Percentiles rank a stretch among this genome's conserved stretches.
Conservation (phyloP, 2,888 invertebrate species). For the Dorcus parallelipipedus region DNA sequence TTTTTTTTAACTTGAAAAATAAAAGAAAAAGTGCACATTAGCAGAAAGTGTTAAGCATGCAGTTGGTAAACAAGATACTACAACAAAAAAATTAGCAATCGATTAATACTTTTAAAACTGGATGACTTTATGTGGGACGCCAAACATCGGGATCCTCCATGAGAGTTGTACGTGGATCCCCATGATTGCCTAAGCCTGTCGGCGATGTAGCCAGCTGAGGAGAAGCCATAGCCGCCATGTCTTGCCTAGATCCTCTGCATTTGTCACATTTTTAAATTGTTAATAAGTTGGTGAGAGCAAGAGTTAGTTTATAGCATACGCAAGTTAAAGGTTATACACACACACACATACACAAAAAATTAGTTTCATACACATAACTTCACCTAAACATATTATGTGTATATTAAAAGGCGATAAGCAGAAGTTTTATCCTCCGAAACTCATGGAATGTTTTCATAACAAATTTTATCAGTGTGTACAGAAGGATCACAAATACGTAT, state of each 20-base stretch:
- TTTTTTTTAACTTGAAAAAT: too few species aligned
- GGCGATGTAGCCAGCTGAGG: slow-evolving; percentile 60
- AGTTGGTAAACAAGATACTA: too few species aligned
- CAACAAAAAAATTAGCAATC: slow-evolving; percentile 4
- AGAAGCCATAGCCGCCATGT: slow-evolving; percentile 79
- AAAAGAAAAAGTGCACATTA: too few species aligned
- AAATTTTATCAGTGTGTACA: too few species aligned
- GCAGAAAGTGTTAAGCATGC: too few species aligned
- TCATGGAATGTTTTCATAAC: too few species aligned
- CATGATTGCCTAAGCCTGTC: slow-evolving; percentile 51
- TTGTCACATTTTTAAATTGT: not conserved
- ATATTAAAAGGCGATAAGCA: too few species aligned
- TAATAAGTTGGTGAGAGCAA: not conserved
- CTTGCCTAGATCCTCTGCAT: slow-evolving; percentile 75
- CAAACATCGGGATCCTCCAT: slow-evolving; percentile 93
- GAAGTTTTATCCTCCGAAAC: too few species aligned
- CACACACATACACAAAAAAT: too few species aligned
- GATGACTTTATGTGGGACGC: slow-evolving; percentile 79
- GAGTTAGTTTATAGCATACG: not conserved
- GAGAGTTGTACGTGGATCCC: slow-evolving; percentile 75
- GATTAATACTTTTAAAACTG: slow-evolving; percentile 38
- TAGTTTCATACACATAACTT: too few species aligned
- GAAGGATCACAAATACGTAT: too few species aligned
- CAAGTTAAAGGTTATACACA: not conserved
- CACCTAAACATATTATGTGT: too few species aligned